Base-by-base conservation (phyloP, 2,888 invertebrate species). In the Cepaea hortensis region DNA sequence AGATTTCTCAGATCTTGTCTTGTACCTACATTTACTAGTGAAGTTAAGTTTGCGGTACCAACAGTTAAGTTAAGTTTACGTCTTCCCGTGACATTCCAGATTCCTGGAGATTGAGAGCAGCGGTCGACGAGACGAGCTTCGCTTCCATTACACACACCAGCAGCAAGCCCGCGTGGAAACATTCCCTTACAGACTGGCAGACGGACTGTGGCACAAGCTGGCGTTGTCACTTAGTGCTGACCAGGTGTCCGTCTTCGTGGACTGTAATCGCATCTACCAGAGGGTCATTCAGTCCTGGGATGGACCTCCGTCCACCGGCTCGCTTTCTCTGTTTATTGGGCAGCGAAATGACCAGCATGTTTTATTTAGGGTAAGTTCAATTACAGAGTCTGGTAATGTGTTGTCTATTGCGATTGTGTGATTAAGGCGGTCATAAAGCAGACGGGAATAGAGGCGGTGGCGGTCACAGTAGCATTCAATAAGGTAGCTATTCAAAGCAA, bases 41-140 rank as follows among this genome's bases (percentile, higher is more conserved):
- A 35, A 35, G 35, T 35, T 35, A 35, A 35, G 35, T 35, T 35
- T 35, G 1, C 35, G 35, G 35, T 35, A 35, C 35, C 35, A 35
- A 35, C 35, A 35, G 35, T 35, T 35, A 35, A 35, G 35, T 35
- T 35, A 35, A 35, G 35, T 35, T 35, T 35, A 35, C 35, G 1
- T 35, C 35, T 35, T 35, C 35, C 35, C 35, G 35, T 35, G 35
- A 35, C 35, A 55, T 70, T 81, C 0, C 95, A 97, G 97, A 96
- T 97, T 97, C 95, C 96, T 98, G 95, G 97, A 98, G 96, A 96
- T 98, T 95, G 97, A 98, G 95, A 97, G 97, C 94, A 97, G 97
- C 95, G 97, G 97, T 91, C 96, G 97, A 90, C 96, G 96, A 93
- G 97, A 97, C 95, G 97, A 98, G 95, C 85, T 94, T 35, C 92